Conservation (phyloP, 2,797 vertebrate genomes). For the Hemitrygon akajei region DNA sequence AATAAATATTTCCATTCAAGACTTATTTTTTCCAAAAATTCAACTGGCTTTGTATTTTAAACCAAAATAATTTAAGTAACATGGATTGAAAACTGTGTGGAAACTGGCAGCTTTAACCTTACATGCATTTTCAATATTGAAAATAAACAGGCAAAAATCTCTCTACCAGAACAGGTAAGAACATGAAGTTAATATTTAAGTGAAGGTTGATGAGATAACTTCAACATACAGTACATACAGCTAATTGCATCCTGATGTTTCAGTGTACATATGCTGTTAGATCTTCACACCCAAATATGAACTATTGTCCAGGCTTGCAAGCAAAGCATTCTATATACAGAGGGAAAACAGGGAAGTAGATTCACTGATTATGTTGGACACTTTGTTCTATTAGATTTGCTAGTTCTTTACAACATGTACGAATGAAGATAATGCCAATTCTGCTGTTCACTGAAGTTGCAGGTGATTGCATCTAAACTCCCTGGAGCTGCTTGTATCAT, state of each 20-base stretch:
- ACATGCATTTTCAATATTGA: neutral
- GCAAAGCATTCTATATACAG: neutral
- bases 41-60: neutral
- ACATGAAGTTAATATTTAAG: slow-evolving; percentile 26
- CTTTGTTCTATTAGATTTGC: neutral
- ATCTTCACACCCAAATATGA: slow-evolving; percentile 1
- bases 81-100: neutral
- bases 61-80: neutral
- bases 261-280: neutral
- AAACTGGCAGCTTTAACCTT: neutral
- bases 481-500: neutral
- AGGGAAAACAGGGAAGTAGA: neutral
- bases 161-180: neutral
- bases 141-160: neutral
- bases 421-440: neutral
- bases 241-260: neutral
- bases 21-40: neutral
- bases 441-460: neutral
- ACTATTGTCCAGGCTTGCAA: slow-evolving; percentile 26
- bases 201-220: slow-evolving; percentile 27
- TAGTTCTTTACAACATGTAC: neutral
- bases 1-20: neutral
- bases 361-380: neutral
- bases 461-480: neutral
- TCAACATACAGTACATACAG: neutral